phyloP scores from a whole-genome alignment of 2,888 invertebrate genomes.

The Pediacus dermestoides region DNA sequence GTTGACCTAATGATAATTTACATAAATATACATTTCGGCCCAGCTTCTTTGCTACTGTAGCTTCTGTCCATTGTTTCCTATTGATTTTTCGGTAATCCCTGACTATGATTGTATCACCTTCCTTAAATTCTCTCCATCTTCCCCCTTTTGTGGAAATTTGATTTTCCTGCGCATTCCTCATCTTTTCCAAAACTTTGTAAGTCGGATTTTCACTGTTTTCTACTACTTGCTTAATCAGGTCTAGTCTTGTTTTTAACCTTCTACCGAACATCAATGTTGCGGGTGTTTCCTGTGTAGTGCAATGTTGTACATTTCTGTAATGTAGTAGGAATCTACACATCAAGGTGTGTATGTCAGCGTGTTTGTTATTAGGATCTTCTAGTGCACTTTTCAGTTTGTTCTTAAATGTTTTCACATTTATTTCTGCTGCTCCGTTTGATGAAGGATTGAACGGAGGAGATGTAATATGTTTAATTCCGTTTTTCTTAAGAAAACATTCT shows the following conservation, averaged over 20 bases:
- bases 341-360: constrained; percentile 6
- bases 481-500: constrained; percentile 22
- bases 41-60: constrained; percentile 10
- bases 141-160: constrained; percentile 1
- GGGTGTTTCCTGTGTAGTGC: constrained; percentile 12
- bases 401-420: constrained; percentile 19
- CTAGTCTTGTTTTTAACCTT: constrained; percentile 9
- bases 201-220: constrained; percentile 7
- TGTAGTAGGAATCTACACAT: constrained; percentile 14
- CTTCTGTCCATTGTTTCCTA: constrained; percentile 9
- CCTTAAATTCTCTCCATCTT: constrained; percentile 5
- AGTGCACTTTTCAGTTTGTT: constrained; percentile 10
- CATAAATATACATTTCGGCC: constrained; percentile 2
- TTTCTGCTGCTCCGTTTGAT: constrained; percentile 30
- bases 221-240: constrained; percentile 9
- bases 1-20: constrained; percentile 2
- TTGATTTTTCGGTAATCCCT: constrained; percentile 11
- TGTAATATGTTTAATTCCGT: constrained; percentile 28
- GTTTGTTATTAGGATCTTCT: constrained; percentile 2
- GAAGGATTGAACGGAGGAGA: constrained; percentile 27
- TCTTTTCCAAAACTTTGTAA: constrained; percentile 4
- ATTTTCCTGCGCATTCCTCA: background rate
- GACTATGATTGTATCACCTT: constrained; percentile 9
- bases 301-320: constrained; percentile 15
- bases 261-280: constrained; percentile 13